Percentiles rank a stretch among this genome's conserved stretches.
Conservation (phyloP, 2,797 vertebrate species). For the Anableps anableps region DNA sequence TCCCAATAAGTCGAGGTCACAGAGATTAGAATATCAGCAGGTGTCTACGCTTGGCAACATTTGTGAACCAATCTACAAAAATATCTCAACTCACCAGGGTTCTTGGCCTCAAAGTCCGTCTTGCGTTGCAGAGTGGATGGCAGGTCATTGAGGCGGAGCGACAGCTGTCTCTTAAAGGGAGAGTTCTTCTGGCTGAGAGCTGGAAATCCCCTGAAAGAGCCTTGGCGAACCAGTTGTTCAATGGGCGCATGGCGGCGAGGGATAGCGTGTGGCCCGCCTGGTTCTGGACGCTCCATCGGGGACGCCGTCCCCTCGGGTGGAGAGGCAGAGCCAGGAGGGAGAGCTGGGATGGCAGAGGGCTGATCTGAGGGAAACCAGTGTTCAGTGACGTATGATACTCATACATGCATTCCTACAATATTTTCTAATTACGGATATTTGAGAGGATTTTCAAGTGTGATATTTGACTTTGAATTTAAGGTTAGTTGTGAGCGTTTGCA, state of each 20-base stretch:
- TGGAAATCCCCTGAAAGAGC: conserved; percentile 92
- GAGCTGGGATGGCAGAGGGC: conserved; percentile 64
- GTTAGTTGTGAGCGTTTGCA: background rate
- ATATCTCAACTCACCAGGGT: conserved; percentile 79
- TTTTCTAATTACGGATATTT: background rate
- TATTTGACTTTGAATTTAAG: background rate
- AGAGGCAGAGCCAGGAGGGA: conserved; percentile 82
- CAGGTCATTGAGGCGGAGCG: conserved; percentile 91
- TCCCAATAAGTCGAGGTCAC: background rate
- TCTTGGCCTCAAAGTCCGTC: conserved; percentile 87
- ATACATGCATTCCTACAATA: background rate
- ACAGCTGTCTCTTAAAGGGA: conserved; percentile 93
- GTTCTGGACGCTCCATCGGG: conserved; percentile 85
- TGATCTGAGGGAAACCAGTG: conserved; percentile 62
- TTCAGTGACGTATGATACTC: background rate
- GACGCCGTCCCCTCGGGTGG: conserved; percentile 87
- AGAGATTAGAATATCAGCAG: conserved; percentile 21
- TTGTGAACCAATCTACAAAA: conserved; percentile 11
- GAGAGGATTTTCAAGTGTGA: background rate
- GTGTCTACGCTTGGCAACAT: background rate
- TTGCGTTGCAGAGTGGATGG: conserved; percentile 92
- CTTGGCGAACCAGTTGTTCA: conserved; percentile 93
- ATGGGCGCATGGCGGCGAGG: conserved; percentile 93
- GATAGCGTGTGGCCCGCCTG: conserved; percentile 87
- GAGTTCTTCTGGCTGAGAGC: conserved; percentile 94